Evolutionary conservation across 2,797 vertebrate species (phyloP).

Genomic region (Coregonus suidteri): DNA sequence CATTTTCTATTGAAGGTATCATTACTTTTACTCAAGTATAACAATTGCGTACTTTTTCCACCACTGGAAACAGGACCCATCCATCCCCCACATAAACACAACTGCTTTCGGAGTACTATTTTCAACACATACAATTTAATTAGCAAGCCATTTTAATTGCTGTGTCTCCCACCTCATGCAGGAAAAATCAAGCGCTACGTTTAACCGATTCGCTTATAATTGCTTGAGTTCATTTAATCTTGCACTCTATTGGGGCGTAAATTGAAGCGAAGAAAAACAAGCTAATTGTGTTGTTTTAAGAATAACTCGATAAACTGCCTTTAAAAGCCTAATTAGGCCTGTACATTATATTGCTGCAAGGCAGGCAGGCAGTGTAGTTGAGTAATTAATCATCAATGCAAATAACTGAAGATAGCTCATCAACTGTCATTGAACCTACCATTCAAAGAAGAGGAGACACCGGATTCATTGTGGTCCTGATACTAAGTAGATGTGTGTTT

Average conservation of each 20-base stretch:
- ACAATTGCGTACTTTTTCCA: too few relatives aligned
- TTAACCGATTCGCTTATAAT: background rate
- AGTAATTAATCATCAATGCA: background rate
- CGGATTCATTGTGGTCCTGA: background rate
- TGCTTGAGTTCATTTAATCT: background rate
- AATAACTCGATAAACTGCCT: background rate
- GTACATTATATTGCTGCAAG: background rate
- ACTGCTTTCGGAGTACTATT: conserved; percentile 6
- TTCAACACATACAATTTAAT: conserved; percentile 20
- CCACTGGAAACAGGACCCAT: background rate
- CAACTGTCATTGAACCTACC: background rate
- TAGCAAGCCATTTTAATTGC: background rate
- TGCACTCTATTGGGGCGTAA: background rate
- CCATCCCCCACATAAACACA: conserved; percentile 17
- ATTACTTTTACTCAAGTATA: too few relatives aligned
- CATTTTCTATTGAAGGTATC: too few relatives aligned
- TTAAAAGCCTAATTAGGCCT: background rate
- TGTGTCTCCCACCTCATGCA: conserved; percentile 1
- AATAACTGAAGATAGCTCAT: background rate
- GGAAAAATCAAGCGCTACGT: conserved; percentile 1
- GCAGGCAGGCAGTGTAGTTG: background rate
- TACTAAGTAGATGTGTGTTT: background rate
- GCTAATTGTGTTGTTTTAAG: background rate
- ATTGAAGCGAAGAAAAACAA: background rate
- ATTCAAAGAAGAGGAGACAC: background rate